These are phyloP conservation scores for Caerostris extrusa DNA, from an alignment of 1,140 invertebrate species.

Conservation along the genomic window DNA sequence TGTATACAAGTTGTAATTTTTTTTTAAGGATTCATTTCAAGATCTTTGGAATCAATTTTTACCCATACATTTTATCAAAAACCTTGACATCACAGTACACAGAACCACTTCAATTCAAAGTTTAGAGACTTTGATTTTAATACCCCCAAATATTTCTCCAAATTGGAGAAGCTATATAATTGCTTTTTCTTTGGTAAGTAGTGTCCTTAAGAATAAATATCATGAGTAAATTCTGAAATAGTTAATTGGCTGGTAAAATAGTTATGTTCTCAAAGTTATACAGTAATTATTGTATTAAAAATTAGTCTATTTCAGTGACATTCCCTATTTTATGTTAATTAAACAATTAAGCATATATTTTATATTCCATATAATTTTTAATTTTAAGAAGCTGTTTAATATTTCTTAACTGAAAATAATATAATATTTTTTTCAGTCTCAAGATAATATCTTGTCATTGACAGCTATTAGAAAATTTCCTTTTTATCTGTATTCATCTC, in stretches of 20 bases:
- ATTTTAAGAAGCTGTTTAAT: not conserved
- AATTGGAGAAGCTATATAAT: conserved; percentile 63
- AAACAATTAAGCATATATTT: too few species aligned
- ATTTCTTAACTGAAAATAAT: not conserved
- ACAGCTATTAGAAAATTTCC: not conserved
- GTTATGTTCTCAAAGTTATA: too few species aligned
- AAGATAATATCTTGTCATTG: not conserved
- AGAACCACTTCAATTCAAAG: not conserved
- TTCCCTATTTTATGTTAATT: too few species aligned
- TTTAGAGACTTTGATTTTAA: not conserved
- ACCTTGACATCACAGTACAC: not conserved
- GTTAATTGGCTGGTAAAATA: too few species aligned
- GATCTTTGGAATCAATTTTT: conserved; percentile 46
- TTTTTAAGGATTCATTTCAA: not conserved
- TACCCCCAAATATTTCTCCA: conserved; percentile 44
- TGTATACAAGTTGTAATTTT: not conserved
- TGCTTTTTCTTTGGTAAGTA: conserved; percentile 29
- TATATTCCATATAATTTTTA: too few species aligned
- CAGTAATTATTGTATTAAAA: too few species aligned
- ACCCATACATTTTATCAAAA: not conserved
- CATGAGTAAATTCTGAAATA: too few species aligned
- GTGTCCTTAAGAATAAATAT: not conserved
- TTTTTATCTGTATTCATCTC: conserved; percentile 5
- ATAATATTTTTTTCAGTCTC: not conserved
- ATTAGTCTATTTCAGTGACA: too few species aligned